These are phyloP conservation scores for Tetanocera ferruginea DNA, from an alignment of 2,888 invertebrate genomes.

Conservation along the genomic window DNA sequence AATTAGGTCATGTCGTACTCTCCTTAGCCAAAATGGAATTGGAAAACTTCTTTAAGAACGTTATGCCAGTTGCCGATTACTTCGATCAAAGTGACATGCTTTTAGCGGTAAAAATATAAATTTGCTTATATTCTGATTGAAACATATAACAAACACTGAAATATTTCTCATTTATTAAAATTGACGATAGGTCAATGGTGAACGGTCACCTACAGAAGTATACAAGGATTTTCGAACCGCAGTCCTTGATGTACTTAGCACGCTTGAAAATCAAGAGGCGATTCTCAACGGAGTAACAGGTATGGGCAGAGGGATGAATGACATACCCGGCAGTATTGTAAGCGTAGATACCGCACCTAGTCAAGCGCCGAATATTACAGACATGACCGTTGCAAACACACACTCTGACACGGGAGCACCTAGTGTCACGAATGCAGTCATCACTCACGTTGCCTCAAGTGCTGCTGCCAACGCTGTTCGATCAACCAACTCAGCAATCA, in stretches of 20 bases:
- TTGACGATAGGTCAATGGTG: constrained; percentile 82
- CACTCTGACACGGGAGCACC: constrained; percentile 42
- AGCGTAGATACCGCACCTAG: constrained; percentile 74
- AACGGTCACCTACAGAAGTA: constrained; percentile 87
- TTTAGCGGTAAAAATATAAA: constrained; percentile 72
- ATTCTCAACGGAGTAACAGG: constrained; percentile 76
- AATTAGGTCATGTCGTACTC: constrained; percentile 84
- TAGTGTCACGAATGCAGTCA: constrained; percentile 53
- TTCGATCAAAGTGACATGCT: constrained; percentile 89
- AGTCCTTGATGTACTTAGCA: constrained; percentile 81
- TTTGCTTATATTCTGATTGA: not conserved
- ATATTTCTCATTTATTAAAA: no score
- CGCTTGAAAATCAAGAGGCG: constrained; percentile 76
- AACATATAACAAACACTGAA: not conserved
- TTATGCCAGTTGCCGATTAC: constrained; percentile 91
- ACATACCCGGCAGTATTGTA: constrained; percentile 77
- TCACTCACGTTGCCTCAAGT: constrained; percentile 50
- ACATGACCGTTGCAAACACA: constrained; percentile 51
- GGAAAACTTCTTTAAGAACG: constrained; percentile 88
- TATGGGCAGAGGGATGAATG: constrained; percentile 72
- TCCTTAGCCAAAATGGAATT: constrained; percentile 90
- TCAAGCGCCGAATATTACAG: constrained; percentile 68
- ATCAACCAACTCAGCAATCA: not conserved
- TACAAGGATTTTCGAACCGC: constrained; percentile 87
- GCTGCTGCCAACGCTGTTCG: constrained; percentile 51